Base-by-base conservation (phyloP, 2,888 invertebrate species). In the Nephrotoma flavescens region DNA sequence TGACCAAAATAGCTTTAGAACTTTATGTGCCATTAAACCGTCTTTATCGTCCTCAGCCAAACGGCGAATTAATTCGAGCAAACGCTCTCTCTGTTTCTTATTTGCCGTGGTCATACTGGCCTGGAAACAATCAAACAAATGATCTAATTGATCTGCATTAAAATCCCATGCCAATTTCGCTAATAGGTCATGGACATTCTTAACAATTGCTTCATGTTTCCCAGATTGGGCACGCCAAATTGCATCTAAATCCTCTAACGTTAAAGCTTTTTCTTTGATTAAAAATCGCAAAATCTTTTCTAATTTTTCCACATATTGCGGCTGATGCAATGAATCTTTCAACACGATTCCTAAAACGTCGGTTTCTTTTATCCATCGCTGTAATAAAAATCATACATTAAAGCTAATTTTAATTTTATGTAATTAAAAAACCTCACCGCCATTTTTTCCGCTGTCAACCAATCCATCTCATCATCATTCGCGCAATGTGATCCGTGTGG, bases 111-210 rank as follows among this genome's bases (percentile, higher is more conserved):
- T 97, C 99, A 99, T 99, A 92, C 97, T 97, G 88, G 95, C 94
- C 95, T 98, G 97, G 92, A 98, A 99, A 92, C 98, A 98, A 90
- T 97, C 98, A 92, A 99, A 99, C 45, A 99, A 93, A 92, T 99
- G 98, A 91, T 99, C 99, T 86, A 99, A 93, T 91, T 99, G 99
- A 91, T 98, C 98, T 0, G 98, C 97, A 88, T 97, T 97, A 91
- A 99, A 99, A 91, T 99, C 99, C 98, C 98, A 99, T 0, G 99
- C 99, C 86, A 99, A 93, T 92, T 99, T 99, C 9, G 99, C 98
- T 87, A 99, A 92, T 88, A 99, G 92, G 91, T 99, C 99, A 90
- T 99, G 99, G 83, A 99, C 96, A 91, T 99, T 99, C 92, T 98
- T 99, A 7, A 99, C 99, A 89, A 99, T 99, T 7, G 98, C 98